Base-by-base conservation (phyloP, 2,888 invertebrate genomes). In the Caenorhabditis becei region DNA sequence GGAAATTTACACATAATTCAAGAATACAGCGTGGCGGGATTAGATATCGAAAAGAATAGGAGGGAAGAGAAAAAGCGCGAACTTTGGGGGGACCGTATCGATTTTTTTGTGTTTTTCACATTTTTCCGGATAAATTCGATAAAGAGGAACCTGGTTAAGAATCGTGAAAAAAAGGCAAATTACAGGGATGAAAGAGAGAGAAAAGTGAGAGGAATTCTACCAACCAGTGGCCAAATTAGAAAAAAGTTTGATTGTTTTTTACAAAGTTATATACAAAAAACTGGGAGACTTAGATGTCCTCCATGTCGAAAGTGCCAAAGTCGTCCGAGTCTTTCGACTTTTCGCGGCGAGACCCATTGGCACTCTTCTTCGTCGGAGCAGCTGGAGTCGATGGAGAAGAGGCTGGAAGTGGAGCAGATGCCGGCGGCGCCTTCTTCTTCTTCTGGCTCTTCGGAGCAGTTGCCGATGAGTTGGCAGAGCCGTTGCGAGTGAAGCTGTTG, bases 291-390 rank as follows among this genome's bases (percentile, higher is more conserved):
- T n/a, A 71, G 14, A 71, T 63, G 41, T 74, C 74, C 14, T 74
- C 74, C 74, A 74, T 74, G 49, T 74, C 74, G 58, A 74, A 74
- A 28, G 65, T 66, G 49, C 74, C 53, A 49, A 74, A 74, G 51
- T 74, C 74, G 41, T 74, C 58, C 11, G 58, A 41, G 18, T 72
- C 72, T 1, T 56, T 54, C 23, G 63, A 51, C 26, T 63, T 44
- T 28, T 75, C 74, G 14, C 65, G 49, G 4, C 59, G 53, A 20
- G 66, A 53, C 32, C 58, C 28, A 7, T 37, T 26, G 11, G 37
- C 20, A 1, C 28, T 71, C 23, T 67, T 56, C 24, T 28, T 18
- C 32, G 56, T 61, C 28, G 32, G 5, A 32, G 44, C 0, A 2
- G 35, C 14, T n/a, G n/a, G n/a, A 1, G 16, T 7, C 16, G 41